These are phyloP conservation scores for Haemorhous mexicanus DNA, from an alignment of 2,113 vertebrate species.

Conservation along the genomic window DNA sequence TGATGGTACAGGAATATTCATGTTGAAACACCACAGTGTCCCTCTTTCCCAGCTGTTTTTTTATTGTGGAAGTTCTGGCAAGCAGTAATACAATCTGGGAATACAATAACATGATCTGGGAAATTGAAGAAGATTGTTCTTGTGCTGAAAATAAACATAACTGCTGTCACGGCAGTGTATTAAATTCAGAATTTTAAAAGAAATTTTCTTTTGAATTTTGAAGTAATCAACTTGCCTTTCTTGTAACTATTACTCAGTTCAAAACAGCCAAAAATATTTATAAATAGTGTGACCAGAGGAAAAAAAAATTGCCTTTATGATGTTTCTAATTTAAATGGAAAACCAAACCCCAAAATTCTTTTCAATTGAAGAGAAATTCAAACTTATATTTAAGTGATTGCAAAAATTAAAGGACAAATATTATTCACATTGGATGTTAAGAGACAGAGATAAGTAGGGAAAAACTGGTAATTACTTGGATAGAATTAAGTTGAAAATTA, in stretches of 20 bases:
- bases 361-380: conserved; percentile 28
- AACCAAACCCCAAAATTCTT: conserved; percentile 20
- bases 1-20: background rate
- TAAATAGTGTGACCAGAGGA: conserved; percentile 27
- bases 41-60: background rate
- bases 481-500: conserved; percentile 64
- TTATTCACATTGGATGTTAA: conserved; percentile 43
- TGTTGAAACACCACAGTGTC: background rate
- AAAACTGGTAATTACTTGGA: conserved; percentile 60
- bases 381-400: conserved; percentile 44
- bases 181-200: conserved; percentile 53
- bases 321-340: conserved; percentile 54
- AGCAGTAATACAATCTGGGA: background rate
- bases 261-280: conserved; percentile 28
- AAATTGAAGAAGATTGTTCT: conserved; percentile 42
- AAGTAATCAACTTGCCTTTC: conserved; percentile 42
- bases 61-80: background rate
- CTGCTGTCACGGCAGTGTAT: conserved; percentile 4
- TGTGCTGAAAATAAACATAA: conserved; percentile 33
- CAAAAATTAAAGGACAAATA: conserved; percentile 47
- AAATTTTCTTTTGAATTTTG: conserved; percentile 52
- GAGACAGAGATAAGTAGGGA: conserved; percentile 31
- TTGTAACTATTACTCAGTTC: background rate
- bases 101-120: background rate
- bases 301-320: background rate